A percentile compares a stretch with the other conserved stretches of the same genome.
These are phyloP conservation scores for Bedellia somnulentella DNA, from an alignment of 2,888 invertebrate genomes.

Conservation along the genomic window DNA sequence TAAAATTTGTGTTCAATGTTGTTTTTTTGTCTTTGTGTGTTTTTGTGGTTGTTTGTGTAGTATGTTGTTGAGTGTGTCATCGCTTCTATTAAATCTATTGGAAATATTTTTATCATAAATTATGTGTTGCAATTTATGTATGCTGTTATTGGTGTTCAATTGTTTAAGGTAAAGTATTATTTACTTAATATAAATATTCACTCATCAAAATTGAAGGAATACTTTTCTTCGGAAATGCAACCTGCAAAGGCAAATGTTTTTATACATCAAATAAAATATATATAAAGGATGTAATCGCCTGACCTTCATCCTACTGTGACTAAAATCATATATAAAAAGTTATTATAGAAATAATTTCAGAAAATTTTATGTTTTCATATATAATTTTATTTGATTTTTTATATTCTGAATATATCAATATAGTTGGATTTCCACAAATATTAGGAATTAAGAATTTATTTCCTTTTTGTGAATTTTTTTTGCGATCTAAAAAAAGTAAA, in stretches of 20 bases:
- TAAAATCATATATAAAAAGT: neutral
- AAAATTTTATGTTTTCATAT: too few species aligned
- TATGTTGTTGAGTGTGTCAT: conserved; percentile 99
- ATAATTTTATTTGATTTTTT: too few species aligned
- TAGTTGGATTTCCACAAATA: too few species aligned
- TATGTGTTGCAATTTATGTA: conserved; percentile 99
- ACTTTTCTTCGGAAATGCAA: too few species aligned
- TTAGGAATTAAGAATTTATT: neutral
- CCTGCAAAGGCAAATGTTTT: too few species aligned
- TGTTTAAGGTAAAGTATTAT: conserved; percentile 85
- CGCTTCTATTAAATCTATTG: conserved; percentile 96
- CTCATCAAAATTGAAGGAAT: too few species aligned
- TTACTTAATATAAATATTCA: neutral
- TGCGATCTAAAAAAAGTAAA: too few species aligned
- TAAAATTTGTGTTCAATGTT: conserved; percentile 15
- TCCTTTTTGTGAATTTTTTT: neutral
- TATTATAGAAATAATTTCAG: neutral
- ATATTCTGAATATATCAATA: too few species aligned
- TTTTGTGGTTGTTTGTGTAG: conserved; percentile 51
- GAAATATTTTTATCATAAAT: conserved; percentile 99
- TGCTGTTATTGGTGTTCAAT: conserved; percentile 98
- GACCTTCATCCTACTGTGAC: neutral
- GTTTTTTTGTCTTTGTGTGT: too few species aligned
- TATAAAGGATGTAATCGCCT: too few species aligned
- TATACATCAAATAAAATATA: too few species aligned